Conservation (phyloP, 2,797 vertebrate genomes). For the Periophthalmus magnuspinnatus region DNA sequence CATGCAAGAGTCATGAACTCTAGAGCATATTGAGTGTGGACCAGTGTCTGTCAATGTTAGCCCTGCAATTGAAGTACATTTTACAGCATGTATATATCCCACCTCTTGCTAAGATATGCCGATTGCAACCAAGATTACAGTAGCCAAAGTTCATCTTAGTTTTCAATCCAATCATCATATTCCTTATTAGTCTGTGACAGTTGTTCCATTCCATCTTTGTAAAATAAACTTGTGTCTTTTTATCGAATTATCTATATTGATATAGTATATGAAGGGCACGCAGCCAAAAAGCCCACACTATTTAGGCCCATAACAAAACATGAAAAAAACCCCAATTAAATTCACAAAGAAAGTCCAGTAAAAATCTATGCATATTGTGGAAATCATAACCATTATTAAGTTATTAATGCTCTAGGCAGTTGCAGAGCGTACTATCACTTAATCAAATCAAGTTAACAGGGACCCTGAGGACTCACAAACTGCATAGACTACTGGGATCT, state of each 20-base stretch:
- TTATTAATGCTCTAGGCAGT: conserved; percentile 33
- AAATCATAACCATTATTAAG: conserved; percentile 41
- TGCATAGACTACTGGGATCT: conserved; percentile 27
- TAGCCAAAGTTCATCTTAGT: not conserved
- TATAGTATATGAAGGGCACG: conserved; percentile 24
- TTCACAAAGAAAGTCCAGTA: not conserved
- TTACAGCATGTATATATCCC: too few species aligned
- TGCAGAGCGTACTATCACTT: conserved; percentile 11
- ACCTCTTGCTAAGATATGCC: not conserved
- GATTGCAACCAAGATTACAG: not conserved
- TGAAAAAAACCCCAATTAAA: too few species aligned
- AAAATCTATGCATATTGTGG: conserved; percentile 40
- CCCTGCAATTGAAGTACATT: too few species aligned
- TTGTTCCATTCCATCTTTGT: not conserved
- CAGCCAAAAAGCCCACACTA: conserved; percentile 40
- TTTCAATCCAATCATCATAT: not conserved
- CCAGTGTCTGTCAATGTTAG: not conserved
- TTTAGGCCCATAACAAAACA: conserved; percentile 42
- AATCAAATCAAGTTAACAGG: conserved; percentile 35
- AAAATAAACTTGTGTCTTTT: conserved; percentile 7
- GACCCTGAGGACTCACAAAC: conserved; percentile 24
- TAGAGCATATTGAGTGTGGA: not conserved
- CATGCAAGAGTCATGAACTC: not conserved
- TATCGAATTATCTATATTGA: conserved; percentile 43
- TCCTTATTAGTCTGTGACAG: conserved; percentile 1